Evolutionary conservation across 2,888 invertebrate species (phyloP).

Genomic region (Steinernema hermaphroditum): DNA sequence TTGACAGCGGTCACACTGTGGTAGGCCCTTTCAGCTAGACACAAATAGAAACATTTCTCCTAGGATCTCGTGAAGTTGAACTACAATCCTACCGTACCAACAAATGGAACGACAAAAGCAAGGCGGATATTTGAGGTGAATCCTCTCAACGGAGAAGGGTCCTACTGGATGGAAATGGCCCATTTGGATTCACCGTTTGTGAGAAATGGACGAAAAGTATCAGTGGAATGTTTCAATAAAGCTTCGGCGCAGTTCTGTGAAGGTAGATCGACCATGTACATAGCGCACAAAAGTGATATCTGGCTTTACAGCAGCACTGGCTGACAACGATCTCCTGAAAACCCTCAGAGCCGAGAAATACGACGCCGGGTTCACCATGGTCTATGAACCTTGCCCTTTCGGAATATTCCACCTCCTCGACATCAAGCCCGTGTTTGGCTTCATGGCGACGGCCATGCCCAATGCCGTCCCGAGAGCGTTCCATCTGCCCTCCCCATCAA

Average conservation of each 20-base stretch:
- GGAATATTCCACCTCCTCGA: background rate
- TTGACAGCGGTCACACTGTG: slow-evolving; percentile 1
- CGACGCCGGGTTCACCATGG: slow-evolving; percentile 12
- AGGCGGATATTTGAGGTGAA: background rate
- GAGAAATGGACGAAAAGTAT: background rate
- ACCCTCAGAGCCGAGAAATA: background rate
- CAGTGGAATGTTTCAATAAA: background rate
- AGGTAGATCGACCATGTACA: background rate
- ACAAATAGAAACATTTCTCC: background rate
- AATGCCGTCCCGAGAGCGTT: background rate
- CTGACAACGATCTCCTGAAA: background rate
- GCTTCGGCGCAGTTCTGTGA: background rate
- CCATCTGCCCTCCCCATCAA: background rate
- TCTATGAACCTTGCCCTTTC: background rate
- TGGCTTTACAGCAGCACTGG: background rate
- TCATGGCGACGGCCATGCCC: background rate
- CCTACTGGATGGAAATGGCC: background rate
- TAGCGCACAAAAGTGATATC: background rate
- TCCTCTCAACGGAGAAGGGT: background rate
- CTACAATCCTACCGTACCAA: background rate
- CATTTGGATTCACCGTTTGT: background rate
- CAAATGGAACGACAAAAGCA: background rate
- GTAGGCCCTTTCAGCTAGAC: background rate
- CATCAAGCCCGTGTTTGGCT: slow-evolving; percentile 14
- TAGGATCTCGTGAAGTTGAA: background rate